These are phyloP conservation scores for Aethes cnicana DNA, from an alignment of 2,888 invertebrate species.

Conservation along the genomic window DNA sequence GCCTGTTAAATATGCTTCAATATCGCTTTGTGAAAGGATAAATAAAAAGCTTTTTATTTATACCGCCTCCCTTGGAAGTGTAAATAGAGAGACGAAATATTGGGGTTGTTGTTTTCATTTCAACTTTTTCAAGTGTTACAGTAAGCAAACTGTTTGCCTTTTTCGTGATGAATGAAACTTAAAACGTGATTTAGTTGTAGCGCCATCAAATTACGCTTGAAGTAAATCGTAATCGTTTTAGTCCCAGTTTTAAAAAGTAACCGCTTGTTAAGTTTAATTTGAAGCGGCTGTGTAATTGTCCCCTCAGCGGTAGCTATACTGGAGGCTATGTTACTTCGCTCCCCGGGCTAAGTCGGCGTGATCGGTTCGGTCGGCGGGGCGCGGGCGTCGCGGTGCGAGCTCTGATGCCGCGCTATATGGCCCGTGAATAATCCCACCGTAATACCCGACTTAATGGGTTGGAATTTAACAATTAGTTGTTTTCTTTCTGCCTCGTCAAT, in stretches of 20 bases:
- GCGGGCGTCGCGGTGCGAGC: slow-evolving; percentile 46
- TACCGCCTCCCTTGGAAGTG: too few relatives aligned
- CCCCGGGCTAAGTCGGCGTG: slow-evolving; percentile 33
- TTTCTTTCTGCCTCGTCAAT: slow-evolving; percentile 77
- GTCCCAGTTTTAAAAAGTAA: too few relatives aligned
- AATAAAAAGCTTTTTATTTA: slow-evolving; percentile 11
- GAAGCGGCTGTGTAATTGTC: background rate
- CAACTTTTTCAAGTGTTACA: too few relatives aligned
- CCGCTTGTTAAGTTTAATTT: too few relatives aligned
- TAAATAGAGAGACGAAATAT: too few relatives aligned
- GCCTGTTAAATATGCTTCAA: slow-evolving; percentile 38
- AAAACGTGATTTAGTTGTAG: too few relatives aligned
- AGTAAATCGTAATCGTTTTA: too few relatives aligned
- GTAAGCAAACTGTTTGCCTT: too few relatives aligned
- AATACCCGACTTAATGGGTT: slow-evolving; percentile 78
- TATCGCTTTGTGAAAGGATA: slow-evolving; percentile 4
- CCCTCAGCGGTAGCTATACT: background rate
- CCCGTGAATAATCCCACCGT: slow-evolving; percentile 78
- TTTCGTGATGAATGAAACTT: too few relatives aligned
- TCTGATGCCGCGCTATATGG: slow-evolving; percentile 74
- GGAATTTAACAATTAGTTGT: slow-evolving; percentile 81
- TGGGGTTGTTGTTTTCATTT: too few relatives aligned
- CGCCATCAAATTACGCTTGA: too few relatives aligned
- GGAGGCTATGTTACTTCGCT: background rate
- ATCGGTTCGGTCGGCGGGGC: slow-evolving; percentile 40